These are phyloP conservation scores for Exephanes ischioxanthus DNA, from an alignment of 2,888 invertebrate species.

Conservation along the genomic window DNA sequence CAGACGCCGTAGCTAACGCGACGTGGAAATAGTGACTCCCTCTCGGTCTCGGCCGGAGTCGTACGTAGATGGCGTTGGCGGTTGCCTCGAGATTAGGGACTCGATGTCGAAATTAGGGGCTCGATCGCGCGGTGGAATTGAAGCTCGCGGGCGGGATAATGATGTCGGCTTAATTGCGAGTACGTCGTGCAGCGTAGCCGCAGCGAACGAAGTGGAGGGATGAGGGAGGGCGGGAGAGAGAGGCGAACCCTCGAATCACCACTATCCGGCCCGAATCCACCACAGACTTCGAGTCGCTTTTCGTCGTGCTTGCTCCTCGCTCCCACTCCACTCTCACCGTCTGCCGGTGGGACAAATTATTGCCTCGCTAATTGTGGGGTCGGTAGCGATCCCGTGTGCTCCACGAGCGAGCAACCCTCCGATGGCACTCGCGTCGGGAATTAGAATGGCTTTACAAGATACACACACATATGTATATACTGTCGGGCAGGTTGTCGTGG, in stretches of 20 bases:
- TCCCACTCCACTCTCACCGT: background rate
- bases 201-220: constrained; percentile 17
- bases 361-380: constrained; percentile 68
- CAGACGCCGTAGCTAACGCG: constrained; percentile 40
- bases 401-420: constrained; percentile 46
- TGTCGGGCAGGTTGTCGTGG: background rate
- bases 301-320: constrained; percentile 34
- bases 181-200: constrained; percentile 46
- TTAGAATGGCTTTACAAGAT: constrained; percentile 57
- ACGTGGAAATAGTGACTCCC: constrained; percentile 19
- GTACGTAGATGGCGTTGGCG: constrained; percentile 47
- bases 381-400: constrained; percentile 30
- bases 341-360: constrained; percentile 60
- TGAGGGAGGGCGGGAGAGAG: constrained; percentile 24
- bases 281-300: constrained; percentile 52
- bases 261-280: constrained; percentile 23
- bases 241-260: constrained; percentile 31
- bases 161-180: constrained; percentile 73
- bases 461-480: constrained; percentile 26
- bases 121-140: constrained; percentile 72
- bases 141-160: constrained; percentile 75
- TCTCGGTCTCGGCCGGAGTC: background rate
- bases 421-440: constrained; percentile 44
- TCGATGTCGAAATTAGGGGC: constrained; percentile 72
- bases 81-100: constrained; percentile 70